A percentile compares a stretch with the other conserved stretches of the same genome.
phyloP scores from a whole-genome alignment of 2,113 vertebrate genomes.

The Perognathus longimembris region DNA sequence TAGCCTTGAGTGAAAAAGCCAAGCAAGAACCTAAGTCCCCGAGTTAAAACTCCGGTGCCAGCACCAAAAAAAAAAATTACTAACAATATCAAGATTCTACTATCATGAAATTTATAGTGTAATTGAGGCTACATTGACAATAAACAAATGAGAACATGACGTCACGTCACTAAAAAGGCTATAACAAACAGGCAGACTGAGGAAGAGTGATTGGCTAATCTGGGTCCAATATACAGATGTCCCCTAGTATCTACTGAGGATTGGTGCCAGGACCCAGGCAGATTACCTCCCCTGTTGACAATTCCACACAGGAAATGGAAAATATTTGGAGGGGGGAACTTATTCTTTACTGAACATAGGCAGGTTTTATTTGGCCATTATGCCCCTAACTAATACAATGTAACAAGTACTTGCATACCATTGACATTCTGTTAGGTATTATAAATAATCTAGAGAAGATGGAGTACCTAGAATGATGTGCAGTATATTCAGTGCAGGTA shows the following conservation, averaged over 20 bases:
- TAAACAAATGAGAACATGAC: conserved; percentile 10
- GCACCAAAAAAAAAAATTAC: neutral
- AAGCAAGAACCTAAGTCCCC: no score
- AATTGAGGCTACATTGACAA: neutral
- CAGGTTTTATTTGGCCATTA: neutral
- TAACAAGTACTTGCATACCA: neutral
- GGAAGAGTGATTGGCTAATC: neutral
- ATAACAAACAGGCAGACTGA: neutral
- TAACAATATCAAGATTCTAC: neutral
- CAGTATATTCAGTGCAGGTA: neutral
- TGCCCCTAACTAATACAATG: neutral
- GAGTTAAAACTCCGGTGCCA: no score
- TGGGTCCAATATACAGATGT: neutral
- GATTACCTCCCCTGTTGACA: neutral
- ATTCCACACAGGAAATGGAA: neutral
- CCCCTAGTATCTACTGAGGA: neutral
- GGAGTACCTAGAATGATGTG: neutral
- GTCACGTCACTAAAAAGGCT: neutral
- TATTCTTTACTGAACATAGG: neutral
- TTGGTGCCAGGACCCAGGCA: neutral
- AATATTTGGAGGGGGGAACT: neutral
- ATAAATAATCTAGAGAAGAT: neutral
- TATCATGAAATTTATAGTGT: neutral
- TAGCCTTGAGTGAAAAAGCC: no score
- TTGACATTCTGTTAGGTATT: neutral